These are phyloP conservation scores for Mesorhabditis spiculigera DNA, from an alignment of 2,888 invertebrate genomes.

Conservation along the genomic window DNA sequence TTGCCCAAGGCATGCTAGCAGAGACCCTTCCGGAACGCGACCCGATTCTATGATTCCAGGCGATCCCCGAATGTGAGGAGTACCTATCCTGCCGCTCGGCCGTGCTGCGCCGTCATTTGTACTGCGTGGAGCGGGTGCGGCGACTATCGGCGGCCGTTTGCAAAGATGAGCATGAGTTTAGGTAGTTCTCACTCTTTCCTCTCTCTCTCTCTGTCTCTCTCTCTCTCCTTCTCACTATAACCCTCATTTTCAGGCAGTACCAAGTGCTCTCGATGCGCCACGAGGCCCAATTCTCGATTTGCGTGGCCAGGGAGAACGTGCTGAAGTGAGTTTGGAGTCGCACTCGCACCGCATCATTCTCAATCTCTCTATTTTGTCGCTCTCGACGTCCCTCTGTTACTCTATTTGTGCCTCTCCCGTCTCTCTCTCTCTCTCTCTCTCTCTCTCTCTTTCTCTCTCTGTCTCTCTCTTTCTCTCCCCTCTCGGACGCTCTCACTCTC, in stretches of 20 bases:
- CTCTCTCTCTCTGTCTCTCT: too few species aligned
- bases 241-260: constrained; percentile 1
- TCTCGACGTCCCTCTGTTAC: too few species aligned
- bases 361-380: too few species aligned
- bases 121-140: background rate
- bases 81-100: background rate
- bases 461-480: too few species aligned
- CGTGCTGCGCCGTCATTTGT: background rate
- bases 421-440: too few species aligned
- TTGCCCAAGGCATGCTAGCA: too few species aligned
- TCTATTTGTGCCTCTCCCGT: too few species aligned
- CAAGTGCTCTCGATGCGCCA: background rate
- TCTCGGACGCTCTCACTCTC: too few species aligned
- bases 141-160: background rate
- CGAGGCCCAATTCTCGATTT: constrained; percentile 1
- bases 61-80: background rate
- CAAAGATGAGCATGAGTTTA: background rate
- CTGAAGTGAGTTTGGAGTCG: too few species aligned
- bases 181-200: background rate
- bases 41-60: background rate
- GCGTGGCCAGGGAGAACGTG: background rate
- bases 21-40: background rate
- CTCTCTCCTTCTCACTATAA: background rate
- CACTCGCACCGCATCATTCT: too few species aligned
- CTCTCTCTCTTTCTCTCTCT: too few species aligned